phyloP scores from a whole-genome alignment of 2,888 invertebrate species.

The Thereva unica region DNA sequence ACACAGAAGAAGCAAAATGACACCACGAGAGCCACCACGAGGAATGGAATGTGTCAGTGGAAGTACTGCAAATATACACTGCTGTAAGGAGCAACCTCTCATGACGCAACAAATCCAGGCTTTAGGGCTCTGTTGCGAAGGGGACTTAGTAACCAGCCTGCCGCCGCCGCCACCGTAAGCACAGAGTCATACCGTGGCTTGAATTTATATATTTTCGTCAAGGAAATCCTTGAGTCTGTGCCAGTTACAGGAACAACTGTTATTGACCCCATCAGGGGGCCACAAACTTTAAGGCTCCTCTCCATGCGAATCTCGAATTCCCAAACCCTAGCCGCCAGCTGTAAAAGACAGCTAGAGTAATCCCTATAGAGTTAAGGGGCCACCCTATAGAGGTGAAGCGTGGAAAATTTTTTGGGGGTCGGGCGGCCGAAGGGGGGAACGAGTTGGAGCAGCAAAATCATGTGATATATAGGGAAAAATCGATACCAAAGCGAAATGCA shows the following conservation, averaged over 20 bases:
- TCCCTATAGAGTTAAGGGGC: neutral
- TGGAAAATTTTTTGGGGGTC: no score
- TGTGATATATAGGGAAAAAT: constrained; percentile 27
- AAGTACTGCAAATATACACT: neutral
- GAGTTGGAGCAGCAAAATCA: constrained; percentile 4
- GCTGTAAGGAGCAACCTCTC: constrained; percentile 1
- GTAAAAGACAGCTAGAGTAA: neutral
- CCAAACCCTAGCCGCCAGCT: no score
- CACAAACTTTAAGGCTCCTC: no score
- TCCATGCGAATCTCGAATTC: no score
- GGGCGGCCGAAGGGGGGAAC: neutral
- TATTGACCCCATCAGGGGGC: constrained; percentile 25
- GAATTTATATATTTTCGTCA: constrained; percentile 2
- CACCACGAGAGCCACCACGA: no score
- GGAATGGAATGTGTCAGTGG: no score
- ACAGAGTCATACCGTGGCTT: constrained; percentile 1
- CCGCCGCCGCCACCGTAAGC: neutral
- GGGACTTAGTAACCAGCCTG: neutral
- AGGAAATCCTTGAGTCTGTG: constrained; percentile 12
- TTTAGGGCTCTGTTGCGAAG: no score
- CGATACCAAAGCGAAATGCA: constrained; percentile 23
- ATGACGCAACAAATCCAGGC: constrained; percentile 25
- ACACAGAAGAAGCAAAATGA: no score
- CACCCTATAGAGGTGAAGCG: no score
- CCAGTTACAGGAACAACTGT: neutral